phyloP scores from a whole-genome alignment of 2,113 vertebrate genomes.

The Salvelinus alpinus region DNA sequence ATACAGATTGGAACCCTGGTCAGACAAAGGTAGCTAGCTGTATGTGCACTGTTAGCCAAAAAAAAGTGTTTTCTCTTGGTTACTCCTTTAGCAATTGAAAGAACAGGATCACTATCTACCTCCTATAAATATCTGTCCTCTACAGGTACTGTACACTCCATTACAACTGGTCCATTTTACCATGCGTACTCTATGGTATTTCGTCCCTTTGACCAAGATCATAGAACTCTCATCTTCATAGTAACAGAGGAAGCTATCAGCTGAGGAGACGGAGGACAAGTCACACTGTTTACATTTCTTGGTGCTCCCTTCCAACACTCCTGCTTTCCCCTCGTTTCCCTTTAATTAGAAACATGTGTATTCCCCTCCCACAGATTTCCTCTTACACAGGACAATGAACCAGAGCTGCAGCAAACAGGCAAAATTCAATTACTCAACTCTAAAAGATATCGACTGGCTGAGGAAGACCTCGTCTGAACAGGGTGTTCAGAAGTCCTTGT shows the following conservation, averaged over 20 bases:
- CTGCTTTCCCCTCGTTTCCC: constrained; percentile 14
- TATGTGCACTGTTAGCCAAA: not conserved
- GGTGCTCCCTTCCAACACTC: constrained; percentile 18
- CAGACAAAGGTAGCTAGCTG: not conserved
- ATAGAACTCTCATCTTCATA: no score
- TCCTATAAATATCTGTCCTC: no score
- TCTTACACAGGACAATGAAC: constrained; percentile 40
- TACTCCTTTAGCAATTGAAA: no score
- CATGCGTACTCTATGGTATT: not conserved
- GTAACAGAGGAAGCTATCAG: no score
- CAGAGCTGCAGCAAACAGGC: constrained; percentile 34
- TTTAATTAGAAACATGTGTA: constrained; percentile 54
- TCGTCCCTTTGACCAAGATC: not conserved
- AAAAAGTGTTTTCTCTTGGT: no score
- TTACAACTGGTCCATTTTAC: no score
- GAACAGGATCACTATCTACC: no score
- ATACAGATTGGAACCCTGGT: not conserved
- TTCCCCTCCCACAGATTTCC: constrained; percentile 47
- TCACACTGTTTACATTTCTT: constrained; percentile 22
- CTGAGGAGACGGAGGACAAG: not conserved
- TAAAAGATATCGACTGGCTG: constrained; percentile 14
- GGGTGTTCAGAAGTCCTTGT: not conserved
- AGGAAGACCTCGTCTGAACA: constrained; percentile 28
- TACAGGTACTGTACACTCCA: no score
- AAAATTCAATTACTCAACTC: constrained; percentile 34